phyloP scores from a whole-genome alignment of 2,797 vertebrate genomes.

The Anguilla megastoma region DNA sequence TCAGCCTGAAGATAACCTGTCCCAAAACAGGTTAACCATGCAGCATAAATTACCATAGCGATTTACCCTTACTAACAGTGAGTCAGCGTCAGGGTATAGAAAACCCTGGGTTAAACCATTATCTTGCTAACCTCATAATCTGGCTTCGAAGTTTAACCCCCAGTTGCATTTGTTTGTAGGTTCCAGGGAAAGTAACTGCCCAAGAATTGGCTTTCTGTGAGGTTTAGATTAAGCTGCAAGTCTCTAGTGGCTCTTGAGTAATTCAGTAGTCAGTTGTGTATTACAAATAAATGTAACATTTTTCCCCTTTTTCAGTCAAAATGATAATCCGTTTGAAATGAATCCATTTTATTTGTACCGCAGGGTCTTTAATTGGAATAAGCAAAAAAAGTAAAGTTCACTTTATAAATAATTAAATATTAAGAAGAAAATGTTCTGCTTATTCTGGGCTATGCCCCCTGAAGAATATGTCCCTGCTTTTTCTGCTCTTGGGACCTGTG shows the following conservation, averaged over 20 bases:
- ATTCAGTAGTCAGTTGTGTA: conserved; percentile 7
- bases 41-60: not conserved
- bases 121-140: not conserved
- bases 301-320: not conserved
- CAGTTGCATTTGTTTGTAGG: not conserved
- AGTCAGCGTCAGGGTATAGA: not conserved
- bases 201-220: not conserved
- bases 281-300: not conserved
- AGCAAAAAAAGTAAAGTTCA: not conserved
- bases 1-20: not conserved
- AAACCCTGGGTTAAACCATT: not conserved
- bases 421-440: not conserved
- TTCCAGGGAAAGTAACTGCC: not conserved
- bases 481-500: not conserved
- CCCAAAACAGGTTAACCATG: not conserved
- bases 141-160: not conserved
- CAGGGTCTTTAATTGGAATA: not conserved
- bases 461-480: not conserved
- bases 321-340: not conserved
- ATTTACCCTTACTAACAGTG: not conserved
- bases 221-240: not conserved
- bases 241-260: not conserved
- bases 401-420: conserved; percentile 23
- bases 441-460: not conserved
- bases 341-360: not conserved